Evolutionary conservation across 2,888 invertebrate genomes (phyloP), one percentile per base, ranked within the genome.

Genomic region (Idaea straminata): DNA sequence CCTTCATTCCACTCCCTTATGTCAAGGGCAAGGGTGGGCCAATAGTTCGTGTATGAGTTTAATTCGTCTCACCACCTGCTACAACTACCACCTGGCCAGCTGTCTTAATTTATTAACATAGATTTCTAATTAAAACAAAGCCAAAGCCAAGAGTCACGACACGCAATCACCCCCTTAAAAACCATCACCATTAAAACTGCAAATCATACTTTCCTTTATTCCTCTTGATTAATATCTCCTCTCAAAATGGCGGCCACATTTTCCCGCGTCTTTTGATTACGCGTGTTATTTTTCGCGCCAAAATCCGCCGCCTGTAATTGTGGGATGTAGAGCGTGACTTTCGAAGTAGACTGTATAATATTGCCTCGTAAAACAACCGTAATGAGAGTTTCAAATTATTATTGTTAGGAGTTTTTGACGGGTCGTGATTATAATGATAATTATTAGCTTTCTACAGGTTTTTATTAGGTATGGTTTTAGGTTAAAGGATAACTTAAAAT

Each of bases 221-320:
- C 67, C 62, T 61, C 66, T 66, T 77, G 78, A 76, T 78, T 77
- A 78, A 78, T 78, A 72, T 75, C 72, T 69, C 66, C 68, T 34
- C 59, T 65, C 67, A 65, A 70, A 71, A 72, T 69, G 72, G 69
- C 71, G 64, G 72, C 70, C 72, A 72, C 70, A 69, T 74, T 73
- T 74, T 47, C 47, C 67, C 70, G 69, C 69, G 69, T 69, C 72
- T 67, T 70, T 68, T 69, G 69, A 71, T 69, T 69, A 66, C 62
- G 61, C 61, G 69, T 68, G 64, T 57, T 72, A 71, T 75, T 75
- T 78, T 75, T 74, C 70, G 69, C 72, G 72, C 66, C 61, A 61
- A 64, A 66, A 64, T 64, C 64, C 68, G 66, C 62, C 61, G 62
- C 35, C 64, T 66, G 64, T 66, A 68, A 66, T 68, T 66, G 68